A percentile compares a stretch with the other conserved stretches of the same genome.
Conservation (phyloP, 2,113 vertebrate genomes). For the Anser cygnoides region DNA sequence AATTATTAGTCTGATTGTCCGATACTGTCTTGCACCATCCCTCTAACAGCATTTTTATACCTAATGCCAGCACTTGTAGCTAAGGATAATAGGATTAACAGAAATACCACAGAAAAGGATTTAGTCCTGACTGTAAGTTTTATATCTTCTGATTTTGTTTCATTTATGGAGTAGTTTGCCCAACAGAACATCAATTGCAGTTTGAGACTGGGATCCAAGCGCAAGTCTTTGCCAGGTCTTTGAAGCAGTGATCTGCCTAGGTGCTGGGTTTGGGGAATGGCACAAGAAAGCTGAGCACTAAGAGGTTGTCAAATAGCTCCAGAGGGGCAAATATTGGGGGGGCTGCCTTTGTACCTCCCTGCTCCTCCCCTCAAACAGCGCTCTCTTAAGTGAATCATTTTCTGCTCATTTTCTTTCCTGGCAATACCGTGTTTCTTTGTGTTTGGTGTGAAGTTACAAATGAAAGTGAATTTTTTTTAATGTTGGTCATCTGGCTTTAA, state of each 20-base stretch:
- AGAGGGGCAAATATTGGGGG: neutral
- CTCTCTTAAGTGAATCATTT: neutral
- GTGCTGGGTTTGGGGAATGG: neutral
- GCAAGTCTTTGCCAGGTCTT: neutral
- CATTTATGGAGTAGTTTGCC: neutral
- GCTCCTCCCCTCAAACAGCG: neutral
- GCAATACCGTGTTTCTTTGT: neutral
- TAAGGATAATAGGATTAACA: neutral
- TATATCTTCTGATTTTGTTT: neutral
- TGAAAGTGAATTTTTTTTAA: neutral
- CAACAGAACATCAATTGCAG: neutral
- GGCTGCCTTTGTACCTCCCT: neutral
- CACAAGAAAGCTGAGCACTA: fast-evolving
- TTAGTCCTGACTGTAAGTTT: neutral
- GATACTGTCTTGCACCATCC: neutral
- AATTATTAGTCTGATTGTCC: neutral
- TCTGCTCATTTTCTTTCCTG: neutral
- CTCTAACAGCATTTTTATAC: neutral
- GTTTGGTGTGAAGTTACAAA: neutral
- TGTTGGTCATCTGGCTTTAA: slow-evolving; percentile 2
- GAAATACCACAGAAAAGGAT: neutral
- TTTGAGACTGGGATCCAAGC: neutral
- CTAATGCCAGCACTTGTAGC: neutral
- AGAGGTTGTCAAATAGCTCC: neutral
- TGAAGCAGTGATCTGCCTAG: neutral